Percentiles rank a stretch among this genome's conserved stretches.
These are phyloP conservation scores for Clepsis dumicolana DNA, from an alignment of 2,888 invertebrate species.

Conservation along the genomic window DNA sequence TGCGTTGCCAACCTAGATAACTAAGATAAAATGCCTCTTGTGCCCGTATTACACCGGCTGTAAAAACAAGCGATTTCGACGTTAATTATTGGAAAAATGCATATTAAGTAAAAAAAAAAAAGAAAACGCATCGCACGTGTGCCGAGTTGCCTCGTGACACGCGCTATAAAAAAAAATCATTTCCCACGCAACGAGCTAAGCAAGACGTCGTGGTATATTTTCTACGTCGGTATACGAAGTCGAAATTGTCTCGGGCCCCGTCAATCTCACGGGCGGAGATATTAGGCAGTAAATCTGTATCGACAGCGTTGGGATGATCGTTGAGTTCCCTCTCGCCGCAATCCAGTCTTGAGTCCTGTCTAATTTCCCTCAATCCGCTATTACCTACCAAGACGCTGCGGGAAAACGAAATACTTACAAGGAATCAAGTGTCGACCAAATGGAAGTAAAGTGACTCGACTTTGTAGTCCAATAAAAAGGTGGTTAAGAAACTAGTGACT, in stretches of 20 bases:
- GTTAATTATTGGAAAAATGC: too few species aligned
- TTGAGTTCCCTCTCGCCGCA: slow-evolving; percentile 11
- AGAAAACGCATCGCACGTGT: too few species aligned
- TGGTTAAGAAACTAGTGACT: too few species aligned
- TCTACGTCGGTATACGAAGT: background rate
- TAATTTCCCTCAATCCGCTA: slow-evolving; percentile 13
- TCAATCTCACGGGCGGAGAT: slow-evolving; percentile 7
- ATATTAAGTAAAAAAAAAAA: too few species aligned
- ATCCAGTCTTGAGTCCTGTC: slow-evolving; percentile 2
- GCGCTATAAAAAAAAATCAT: background rate
- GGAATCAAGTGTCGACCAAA: background rate
- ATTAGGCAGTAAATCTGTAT: slow-evolving; percentile 16
- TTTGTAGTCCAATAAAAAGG: too few species aligned
- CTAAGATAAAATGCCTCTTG: too few species aligned
- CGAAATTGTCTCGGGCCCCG: slow-evolving; percentile 4
- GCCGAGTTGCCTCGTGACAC: too few species aligned
- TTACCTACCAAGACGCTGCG: background rate
- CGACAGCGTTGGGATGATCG: slow-evolving; percentile 19
- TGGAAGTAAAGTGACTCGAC: too few species aligned
- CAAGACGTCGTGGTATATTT: background rate
- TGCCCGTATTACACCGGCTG: too few species aligned
- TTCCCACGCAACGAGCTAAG: background rate
- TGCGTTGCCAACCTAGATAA: too few species aligned
- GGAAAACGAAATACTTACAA: background rate
- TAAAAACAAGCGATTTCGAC: too few species aligned